Conservation (phyloP, 1,140 invertebrate species). For the Pachypeltis micranthus region DNA sequence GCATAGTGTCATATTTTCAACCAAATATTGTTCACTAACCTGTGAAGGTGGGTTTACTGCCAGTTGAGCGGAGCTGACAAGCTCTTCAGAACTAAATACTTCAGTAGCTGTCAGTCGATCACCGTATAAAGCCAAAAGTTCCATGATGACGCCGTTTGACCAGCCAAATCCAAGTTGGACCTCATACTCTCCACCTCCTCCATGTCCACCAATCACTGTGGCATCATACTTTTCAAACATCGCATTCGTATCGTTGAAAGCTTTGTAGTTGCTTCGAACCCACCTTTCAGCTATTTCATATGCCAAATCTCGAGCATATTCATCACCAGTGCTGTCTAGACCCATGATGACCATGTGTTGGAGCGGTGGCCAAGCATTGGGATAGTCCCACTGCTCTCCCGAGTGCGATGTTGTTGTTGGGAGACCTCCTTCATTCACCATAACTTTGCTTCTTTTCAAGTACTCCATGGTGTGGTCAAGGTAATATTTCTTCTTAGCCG, state of each 20-base stretch:
- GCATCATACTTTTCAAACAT: constrained; percentile 92
- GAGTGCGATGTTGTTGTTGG: constrained; percentile 69
- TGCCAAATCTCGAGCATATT: constrained; percentile 55
- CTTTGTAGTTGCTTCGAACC: constrained; percentile 70
- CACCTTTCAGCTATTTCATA: constrained; percentile 63
- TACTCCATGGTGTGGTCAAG: constrained; percentile 50
- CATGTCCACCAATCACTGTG: constrained; percentile 52
- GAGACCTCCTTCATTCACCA: constrained; percentile 54
- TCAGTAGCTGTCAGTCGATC: constrained; percentile 30
- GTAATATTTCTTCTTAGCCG: constrained; percentile 48
- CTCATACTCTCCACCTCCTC: constrained; percentile 75
- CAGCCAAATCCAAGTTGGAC: constrained; percentile 80
- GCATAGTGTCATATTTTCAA: neutral
- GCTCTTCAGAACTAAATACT: neutral
- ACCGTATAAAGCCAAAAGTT: constrained; percentile 57
- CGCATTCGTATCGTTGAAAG: constrained; percentile 54
- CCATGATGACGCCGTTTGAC: constrained; percentile 73
- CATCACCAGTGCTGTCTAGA: constrained; percentile 51
- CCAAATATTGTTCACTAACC: neutral
- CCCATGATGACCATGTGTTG: constrained; percentile 72
- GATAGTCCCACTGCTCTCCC: constrained; percentile 89
- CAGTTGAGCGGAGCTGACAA: neutral
- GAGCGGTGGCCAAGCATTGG: constrained; percentile 85
- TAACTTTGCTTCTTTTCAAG: constrained; percentile 55
- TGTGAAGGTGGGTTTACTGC: neutral